Percentiles rank a stretch among this genome's conserved stretches.
Conservation (phyloP, 2,888 invertebrate species). For the Diarsia dahlii region DNA sequence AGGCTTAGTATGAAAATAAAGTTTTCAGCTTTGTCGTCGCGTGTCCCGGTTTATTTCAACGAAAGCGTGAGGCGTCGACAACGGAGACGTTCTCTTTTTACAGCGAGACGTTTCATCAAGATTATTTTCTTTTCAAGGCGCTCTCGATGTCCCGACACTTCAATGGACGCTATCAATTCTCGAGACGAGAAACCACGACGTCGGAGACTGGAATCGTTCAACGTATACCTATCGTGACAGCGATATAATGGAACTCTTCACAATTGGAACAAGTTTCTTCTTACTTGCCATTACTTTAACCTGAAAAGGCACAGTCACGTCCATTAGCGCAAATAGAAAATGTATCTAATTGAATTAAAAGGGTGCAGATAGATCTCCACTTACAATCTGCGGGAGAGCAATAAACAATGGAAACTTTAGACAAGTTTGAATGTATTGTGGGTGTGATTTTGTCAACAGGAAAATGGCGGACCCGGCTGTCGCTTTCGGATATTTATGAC, state of each 20-base stretch:
- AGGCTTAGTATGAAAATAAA: constrained; percentile 79
- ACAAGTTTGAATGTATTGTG: constrained; percentile 88
- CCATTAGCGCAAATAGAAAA: constrained; percentile 70
- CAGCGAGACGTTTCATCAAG: constrained; percentile 85
- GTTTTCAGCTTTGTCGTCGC: constrained; percentile 76
- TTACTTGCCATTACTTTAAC: constrained; percentile 45
- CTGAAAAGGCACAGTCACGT: constrained; percentile 58
- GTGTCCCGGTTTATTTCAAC: constrained; percentile 78
- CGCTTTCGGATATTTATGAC: constrained; percentile 87
- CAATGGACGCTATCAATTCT: constrained; percentile 80
- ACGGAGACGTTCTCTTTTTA: constrained; percentile 80
- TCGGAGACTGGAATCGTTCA: constrained; percentile 51
- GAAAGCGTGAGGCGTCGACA: constrained; percentile 73
- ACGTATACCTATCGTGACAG: constrained; percentile 57
- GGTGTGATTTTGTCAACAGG: constrained; percentile 89
- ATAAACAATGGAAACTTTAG: constrained; percentile 88
- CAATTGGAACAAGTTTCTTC: constrained; percentile 37
- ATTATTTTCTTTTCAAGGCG: constrained; percentile 84
- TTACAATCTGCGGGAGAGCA: constrained; percentile 77
- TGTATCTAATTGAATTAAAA: constrained; percentile 78
- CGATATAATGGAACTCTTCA: constrained; percentile 45
- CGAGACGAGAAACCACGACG: constrained; percentile 66
- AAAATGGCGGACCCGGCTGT: constrained; percentile 88
- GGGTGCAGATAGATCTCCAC: constrained; percentile 72
- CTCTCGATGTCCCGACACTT: constrained; percentile 75